These are phyloP conservation scores for Eulithis prunata DNA, from an alignment of 2,888 invertebrate genomes.

Conservation along the genomic window DNA sequence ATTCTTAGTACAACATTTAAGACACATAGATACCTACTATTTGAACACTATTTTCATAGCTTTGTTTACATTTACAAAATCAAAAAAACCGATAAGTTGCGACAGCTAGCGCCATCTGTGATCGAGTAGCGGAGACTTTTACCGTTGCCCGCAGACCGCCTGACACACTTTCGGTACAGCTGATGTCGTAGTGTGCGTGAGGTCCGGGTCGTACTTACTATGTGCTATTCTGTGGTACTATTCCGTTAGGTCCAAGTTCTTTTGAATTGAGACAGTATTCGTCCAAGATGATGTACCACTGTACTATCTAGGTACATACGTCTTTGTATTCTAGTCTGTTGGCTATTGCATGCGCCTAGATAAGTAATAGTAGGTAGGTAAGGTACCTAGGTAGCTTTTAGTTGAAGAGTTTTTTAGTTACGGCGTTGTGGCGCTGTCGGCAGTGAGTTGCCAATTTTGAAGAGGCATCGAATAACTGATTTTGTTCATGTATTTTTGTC, in stretches of 20 bases:
- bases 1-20: neutral
- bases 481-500: no score
- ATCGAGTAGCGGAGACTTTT: conserved; percentile 63
- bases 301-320: neutral
- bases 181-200: conserved; percentile 64
- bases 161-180: conserved; percentile 80
- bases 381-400: no score
- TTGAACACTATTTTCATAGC: neutral
- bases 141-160: conserved; percentile 69
- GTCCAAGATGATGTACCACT: neutral
- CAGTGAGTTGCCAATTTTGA: no score
- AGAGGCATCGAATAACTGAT: no score
- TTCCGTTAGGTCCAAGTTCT: conserved; percentile 57
- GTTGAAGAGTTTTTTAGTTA: no score
- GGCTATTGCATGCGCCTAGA: no score
- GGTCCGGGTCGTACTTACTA: conserved; percentile 56
- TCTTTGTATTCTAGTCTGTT: no score
- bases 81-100: neutral
- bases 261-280: neutral
- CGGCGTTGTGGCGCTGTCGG: no score
- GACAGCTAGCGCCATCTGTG: conserved; percentile 65
- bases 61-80: neutral
- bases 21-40: neutral
- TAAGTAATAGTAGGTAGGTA: no score
- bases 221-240: conserved; percentile 40